phyloP scores from a whole-genome alignment of 2,888 invertebrate species.

The Cheilosia grossa region DNA sequence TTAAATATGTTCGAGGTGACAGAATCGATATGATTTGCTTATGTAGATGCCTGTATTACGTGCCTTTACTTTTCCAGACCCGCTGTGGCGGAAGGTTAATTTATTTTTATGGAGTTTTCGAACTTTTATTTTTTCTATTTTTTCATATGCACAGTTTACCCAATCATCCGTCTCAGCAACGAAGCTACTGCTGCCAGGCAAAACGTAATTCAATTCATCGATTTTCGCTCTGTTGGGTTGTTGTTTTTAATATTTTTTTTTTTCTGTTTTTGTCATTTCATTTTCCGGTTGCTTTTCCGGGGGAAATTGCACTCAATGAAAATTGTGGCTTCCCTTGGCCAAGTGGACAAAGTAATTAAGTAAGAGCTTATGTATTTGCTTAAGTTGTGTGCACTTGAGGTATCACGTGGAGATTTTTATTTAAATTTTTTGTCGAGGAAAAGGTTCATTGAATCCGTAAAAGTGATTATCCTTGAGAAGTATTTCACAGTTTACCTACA shows the following conservation, averaged over 20 bases:
- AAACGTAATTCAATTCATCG: constrained; percentile 44
- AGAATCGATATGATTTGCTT: background rate
- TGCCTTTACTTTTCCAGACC: background rate
- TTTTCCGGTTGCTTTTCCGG: constrained; percentile 33
- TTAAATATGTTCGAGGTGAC: background rate
- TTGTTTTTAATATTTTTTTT: background rate
- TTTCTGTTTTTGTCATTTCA: background rate
- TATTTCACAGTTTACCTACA: too few relatives aligned
- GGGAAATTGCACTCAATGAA: constrained; percentile 46
- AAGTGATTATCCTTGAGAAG: too few relatives aligned
- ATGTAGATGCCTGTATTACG: background rate
- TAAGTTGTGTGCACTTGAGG: background rate
- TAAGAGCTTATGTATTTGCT: constrained; percentile 2
- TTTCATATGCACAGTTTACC: background rate
- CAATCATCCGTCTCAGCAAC: background rate
- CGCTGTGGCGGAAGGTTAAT: background rate
- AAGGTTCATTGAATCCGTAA: background rate
- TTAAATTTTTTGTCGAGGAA: background rate
- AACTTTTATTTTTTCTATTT: background rate
- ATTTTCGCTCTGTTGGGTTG: constrained; percentile 41
- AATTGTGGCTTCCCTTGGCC: constrained; percentile 1
- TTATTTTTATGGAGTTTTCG: background rate
- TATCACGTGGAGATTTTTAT: background rate
- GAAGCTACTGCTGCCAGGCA: background rate
- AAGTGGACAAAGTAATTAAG: background rate